Evolutionary conservation across 2,797 vertebrate genomes (phyloP), one percentile per base, ranked within the genome.

Genomic region (Vireo griseus): DNA sequence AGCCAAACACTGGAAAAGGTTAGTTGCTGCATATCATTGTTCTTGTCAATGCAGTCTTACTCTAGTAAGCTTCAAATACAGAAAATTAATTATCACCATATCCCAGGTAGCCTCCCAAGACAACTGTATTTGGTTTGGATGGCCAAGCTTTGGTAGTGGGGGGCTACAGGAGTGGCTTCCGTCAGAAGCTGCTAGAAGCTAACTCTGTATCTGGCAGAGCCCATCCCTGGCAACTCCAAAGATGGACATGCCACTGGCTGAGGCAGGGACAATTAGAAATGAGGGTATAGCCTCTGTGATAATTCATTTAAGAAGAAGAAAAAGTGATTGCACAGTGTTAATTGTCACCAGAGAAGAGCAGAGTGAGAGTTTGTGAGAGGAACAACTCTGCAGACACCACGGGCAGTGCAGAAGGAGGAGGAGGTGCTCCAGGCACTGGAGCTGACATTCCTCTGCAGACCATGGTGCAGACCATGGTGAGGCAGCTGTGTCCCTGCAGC

Each of bases 201-300:
- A 45, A 13, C 28, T 37, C 16, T 29, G 10, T 24, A 19, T 52
- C 28, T 51, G 62, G 39, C n/a, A 75, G n/a, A 40, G 28, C 13
- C 28, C 45, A 3, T 11, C 16, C 6, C 24, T 39, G 28, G 10
- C 13, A 16, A 4, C 33, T 59, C n/a, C 54, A 61, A 45, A 33
- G 24, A 17, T 39, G n/a, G 28, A 29, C 39, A 28, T 52, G n/a
- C 33, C 1, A 0, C 54, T 28, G 45, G 24, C 13, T 44, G 28
- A 45, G n/a, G 18, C 15, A 0, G 0, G 19, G 37, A 45, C 28
- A 28, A n/a, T n/a, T 44, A 52, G 22, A 67, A 59, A 75, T 19
- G 18, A n/a, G 4, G 5, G 12, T 28, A 16, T 16, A 28, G 3
- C 22, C 39, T n/a, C 28, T 51, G 7, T 0, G 0, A 28, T 44